phyloP scores from a whole-genome alignment of 2,797 vertebrate species.

The Premnoplex brunnescens region DNA sequence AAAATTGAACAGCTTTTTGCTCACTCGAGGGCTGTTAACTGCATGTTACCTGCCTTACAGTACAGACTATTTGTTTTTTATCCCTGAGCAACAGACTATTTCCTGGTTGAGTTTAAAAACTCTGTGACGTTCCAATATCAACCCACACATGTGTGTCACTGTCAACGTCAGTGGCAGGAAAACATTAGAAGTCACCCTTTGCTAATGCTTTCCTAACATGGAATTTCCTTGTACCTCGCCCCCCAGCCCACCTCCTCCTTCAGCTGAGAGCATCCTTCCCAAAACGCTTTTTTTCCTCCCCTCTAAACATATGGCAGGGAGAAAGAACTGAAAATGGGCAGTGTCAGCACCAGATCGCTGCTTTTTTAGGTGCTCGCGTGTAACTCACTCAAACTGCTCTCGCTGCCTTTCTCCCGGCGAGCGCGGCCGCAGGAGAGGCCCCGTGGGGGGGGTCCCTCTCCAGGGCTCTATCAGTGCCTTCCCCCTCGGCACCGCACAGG shows the following conservation, averaged over 20 bases:
- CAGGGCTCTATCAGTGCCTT: rapidly evolving
- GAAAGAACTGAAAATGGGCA: slow-evolving; percentile 66
- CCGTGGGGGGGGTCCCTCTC: rapidly evolving
- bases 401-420: not conserved
- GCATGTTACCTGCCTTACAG: slow-evolving; percentile 42
- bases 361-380: not conserved
- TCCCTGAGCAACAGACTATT: slow-evolving; percentile 79
- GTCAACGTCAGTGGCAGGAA: slow-evolving; percentile 82
- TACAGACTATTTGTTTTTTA: slow-evolving; percentile 60
- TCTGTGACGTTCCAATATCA: slow-evolving; percentile 79
- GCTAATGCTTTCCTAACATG: slow-evolving; percentile 82
- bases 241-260: slow-evolving; percentile 52
- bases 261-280: slow-evolving; percentile 46
- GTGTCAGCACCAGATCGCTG: slow-evolving; percentile 13
- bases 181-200: slow-evolving; percentile 79
- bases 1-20: not conserved
- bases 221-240: slow-evolving; percentile 76
- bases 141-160: slow-evolving; percentile 84
- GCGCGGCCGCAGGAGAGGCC: not conserved
- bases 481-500: not conserved
- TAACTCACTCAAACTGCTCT: not conserved
- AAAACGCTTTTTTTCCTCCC: not conserved
- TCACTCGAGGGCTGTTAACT: not conserved
- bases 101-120: slow-evolving; percentile 81
- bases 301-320: slow-evolving; percentile 38